These are phyloP conservation scores for Hydropotes inermis DNA, from an alignment of 2,113 vertebrate species.

Conservation along the genomic window DNA sequence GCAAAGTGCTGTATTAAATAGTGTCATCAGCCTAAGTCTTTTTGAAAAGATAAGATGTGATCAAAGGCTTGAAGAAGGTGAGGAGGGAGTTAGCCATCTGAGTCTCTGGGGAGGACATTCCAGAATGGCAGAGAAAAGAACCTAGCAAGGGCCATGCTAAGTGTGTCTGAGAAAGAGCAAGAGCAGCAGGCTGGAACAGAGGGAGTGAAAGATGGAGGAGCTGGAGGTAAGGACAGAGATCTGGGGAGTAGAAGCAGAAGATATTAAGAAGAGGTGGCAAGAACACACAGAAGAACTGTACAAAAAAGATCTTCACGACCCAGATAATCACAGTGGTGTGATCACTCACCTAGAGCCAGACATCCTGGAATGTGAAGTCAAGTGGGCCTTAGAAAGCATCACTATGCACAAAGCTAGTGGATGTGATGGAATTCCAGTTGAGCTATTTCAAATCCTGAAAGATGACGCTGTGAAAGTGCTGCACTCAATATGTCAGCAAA, in stretches of 20 bases:
- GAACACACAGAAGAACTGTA: no score
- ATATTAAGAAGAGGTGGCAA: no score
- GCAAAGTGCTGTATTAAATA: neutral
- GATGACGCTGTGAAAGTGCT: no score
- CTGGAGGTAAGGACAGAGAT: neutral
- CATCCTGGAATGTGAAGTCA: no score
- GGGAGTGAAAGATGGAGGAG: neutral
- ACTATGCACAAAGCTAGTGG: no score
- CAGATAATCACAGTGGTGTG: no score
- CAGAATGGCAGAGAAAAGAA: neutral
- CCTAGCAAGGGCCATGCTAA: neutral
- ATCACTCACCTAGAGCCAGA: no score
- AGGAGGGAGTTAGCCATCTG: neutral
- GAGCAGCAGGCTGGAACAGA: neutral
- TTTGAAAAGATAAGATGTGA: neutral
- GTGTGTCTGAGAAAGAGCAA: neutral
- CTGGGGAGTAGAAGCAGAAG: neutral
- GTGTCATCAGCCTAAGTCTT: neutral
- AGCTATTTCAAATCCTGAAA: no score
- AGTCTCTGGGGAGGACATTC: neutral
- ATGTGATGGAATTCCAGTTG: no score
- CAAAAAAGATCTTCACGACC: no score
- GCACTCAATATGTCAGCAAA: no score
- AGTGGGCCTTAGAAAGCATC: no score
- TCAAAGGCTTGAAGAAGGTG: neutral